Evolutionary conservation across 2,888 invertebrate genomes (phyloP).

Genomic region (Polia nebulosa): DNA sequence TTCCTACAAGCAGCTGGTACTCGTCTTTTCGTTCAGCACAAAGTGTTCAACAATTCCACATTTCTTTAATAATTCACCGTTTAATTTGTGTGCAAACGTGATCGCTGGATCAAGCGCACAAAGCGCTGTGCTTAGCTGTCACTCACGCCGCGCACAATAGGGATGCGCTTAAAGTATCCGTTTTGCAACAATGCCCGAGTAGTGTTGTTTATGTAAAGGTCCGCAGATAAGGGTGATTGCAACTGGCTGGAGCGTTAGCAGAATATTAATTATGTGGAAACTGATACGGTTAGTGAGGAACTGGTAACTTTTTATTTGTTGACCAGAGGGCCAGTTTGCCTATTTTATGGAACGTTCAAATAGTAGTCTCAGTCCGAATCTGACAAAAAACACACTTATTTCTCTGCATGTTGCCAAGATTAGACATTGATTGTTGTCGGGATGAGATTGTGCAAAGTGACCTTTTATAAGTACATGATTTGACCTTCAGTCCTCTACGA

Average conservation of each 20-base stretch:
- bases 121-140: constrained; percentile 81
- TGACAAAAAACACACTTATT: too few relatives aligned
- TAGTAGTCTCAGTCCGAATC: neutral
- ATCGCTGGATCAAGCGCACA: constrained; percentile 67
- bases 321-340: neutral
- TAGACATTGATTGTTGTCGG: too few relatives aligned
- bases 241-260: constrained; percentile 74
- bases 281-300: constrained; percentile 3
- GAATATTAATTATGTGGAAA: constrained; percentile 56
- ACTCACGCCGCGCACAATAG: constrained; percentile 80
- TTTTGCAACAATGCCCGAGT: constrained; percentile 76
- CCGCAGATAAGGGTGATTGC: constrained; percentile 81
- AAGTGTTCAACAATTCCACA: constrained; percentile 19
- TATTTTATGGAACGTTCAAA: neutral
- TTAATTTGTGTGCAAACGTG: constrained; percentile 61
- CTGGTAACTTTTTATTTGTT: neutral
- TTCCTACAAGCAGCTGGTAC: constrained; percentile 11
- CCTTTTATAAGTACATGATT: too few relatives aligned
- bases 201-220: constrained; percentile 73
- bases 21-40: neutral
- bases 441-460: too few relatives aligned
- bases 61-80: constrained; percentile 60
- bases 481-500: neutral
- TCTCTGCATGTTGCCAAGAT: too few relatives aligned
- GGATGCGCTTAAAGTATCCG: constrained; percentile 79